These are phyloP conservation scores for Xylocampa areola DNA, from an alignment of 2,888 invertebrate genomes.

Conservation along the genomic window DNA sequence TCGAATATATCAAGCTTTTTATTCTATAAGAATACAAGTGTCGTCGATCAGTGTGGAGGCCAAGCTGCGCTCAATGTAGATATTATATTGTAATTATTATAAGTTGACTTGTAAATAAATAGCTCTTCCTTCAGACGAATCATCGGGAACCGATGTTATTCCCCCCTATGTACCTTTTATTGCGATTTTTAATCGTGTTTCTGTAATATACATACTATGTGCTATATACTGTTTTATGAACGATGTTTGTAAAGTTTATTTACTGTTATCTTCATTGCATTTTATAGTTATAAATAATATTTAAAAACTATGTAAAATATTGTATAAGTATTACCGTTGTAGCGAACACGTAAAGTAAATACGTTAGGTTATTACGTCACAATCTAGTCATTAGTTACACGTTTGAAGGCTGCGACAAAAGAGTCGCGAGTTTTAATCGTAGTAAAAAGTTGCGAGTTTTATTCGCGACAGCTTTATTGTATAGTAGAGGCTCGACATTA, in stretches of 20 bases:
- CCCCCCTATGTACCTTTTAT: slow-evolving; percentile 19
- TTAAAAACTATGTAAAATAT: slow-evolving; percentile 20
- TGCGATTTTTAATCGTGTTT: slow-evolving; percentile 4
- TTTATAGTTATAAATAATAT: slow-evolving; percentile 49
- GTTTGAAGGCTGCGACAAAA: slow-evolving; percentile 1
- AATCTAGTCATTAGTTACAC: slow-evolving; percentile 52
- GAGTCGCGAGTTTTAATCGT: slow-evolving; percentile 5
- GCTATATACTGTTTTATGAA: slow-evolving; percentile 19
- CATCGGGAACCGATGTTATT: slow-evolving; percentile 6
- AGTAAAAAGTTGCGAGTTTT: neutral
- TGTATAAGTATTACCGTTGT: slow-evolving; percentile 23
- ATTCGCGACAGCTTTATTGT: neutral
- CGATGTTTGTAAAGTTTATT: slow-evolving; percentile 10
- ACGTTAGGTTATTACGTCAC: slow-evolving; percentile 5
- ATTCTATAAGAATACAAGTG: slow-evolving; percentile 16
- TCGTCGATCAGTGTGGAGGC: slow-evolving; percentile 5
- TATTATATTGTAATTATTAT: slow-evolving; percentile 8
- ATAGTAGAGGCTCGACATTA: too few relatives aligned
- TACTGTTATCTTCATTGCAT: slow-evolving; percentile 46
- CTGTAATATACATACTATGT: slow-evolving; percentile 11
- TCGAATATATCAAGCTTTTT: slow-evolving; percentile 1
- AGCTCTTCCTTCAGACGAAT: slow-evolving; percentile 8
- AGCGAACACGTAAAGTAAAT: neutral
- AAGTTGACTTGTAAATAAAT: slow-evolving; percentile 22
- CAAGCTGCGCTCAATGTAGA: slow-evolving; percentile 12